These are phyloP conservation scores for Mechanitis messenoides DNA, from an alignment of 2,888 invertebrate species.

Conservation along the genomic window DNA sequence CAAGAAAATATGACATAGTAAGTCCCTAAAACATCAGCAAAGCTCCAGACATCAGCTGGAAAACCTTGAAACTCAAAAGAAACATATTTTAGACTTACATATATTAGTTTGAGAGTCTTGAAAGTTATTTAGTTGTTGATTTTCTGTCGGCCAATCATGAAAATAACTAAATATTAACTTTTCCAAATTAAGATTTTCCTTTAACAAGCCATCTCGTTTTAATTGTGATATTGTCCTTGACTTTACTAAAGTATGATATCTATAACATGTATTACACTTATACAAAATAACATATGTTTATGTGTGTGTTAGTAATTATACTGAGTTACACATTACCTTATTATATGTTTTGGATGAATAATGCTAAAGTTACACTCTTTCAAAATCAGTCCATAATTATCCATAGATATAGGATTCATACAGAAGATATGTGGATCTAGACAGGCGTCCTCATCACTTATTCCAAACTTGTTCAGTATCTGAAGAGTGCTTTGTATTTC, in stretches of 20 bases:
- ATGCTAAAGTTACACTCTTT: slow-evolving; percentile 77
- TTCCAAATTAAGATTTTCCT: slow-evolving; percentile 47
- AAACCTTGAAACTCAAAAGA: neutral
- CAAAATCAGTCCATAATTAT: slow-evolving; percentile 78
- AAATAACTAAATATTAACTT: slow-evolving; percentile 47
- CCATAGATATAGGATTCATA: slow-evolving; percentile 73
- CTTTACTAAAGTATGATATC: slow-evolving; percentile 63
- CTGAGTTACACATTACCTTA: slow-evolving; percentile 43
- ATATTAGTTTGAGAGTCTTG: slow-evolving; percentile 49
- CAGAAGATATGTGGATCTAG: slow-evolving; percentile 75
- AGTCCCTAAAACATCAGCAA: neutral
- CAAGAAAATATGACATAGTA: too few species aligned
- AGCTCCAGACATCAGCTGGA: too few species aligned
- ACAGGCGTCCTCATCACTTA: slow-evolving; percentile 70
- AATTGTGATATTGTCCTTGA: slow-evolving; percentile 51
- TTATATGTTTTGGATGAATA: slow-evolving; percentile 58
- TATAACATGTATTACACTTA: slow-evolving; percentile 30
- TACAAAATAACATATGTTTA: too few species aligned
- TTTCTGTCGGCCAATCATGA: slow-evolving; percentile 51
- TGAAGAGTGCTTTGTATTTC: slow-evolving; percentile 52
- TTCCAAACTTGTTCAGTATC: slow-evolving; percentile 61
- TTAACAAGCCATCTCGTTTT: slow-evolving; percentile 54
- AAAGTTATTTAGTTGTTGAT: slow-evolving; percentile 41
- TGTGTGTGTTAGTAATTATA: too few species aligned
- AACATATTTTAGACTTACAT: slow-evolving; percentile 49